Conservation (phyloP, 1,140 invertebrate genomes). For the Dreissena rostriformis region DNA sequence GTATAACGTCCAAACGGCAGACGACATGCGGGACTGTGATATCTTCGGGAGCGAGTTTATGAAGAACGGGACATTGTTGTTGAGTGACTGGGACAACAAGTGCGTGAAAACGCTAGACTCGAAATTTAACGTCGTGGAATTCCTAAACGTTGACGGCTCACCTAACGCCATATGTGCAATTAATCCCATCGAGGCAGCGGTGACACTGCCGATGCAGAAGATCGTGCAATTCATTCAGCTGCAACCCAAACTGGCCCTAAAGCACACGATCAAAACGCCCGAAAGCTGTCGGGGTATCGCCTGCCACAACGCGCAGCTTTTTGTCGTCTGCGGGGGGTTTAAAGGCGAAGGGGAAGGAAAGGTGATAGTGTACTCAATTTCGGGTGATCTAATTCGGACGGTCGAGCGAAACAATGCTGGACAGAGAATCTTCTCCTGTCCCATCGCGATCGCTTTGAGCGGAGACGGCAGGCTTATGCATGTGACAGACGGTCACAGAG, state of each 20-base stretch:
- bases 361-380: slow-evolving; percentile 23
- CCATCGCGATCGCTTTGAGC: slow-evolving; percentile 30
- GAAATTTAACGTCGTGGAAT: slow-evolving; percentile 12
- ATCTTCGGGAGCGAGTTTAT: slow-evolving; percentile 34
- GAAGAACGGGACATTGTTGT: slow-evolving; percentile 18
- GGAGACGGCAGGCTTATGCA: slow-evolving; percentile 18
- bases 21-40: slow-evolving; percentile 31
- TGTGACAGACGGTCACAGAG: slow-evolving; percentile 46
- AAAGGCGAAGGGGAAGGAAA: slow-evolving; percentile 28
- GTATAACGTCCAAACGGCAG: slow-evolving; percentile 19
- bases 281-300: slow-evolving; percentile 43
- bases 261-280: slow-evolving; percentile 12
- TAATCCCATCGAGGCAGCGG: slow-evolving; percentile 27
- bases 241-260: slow-evolving; percentile 3
- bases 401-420: slow-evolving; percentile 42
- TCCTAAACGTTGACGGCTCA: neutral
- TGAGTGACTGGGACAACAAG: slow-evolving; percentile 53
- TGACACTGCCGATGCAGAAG: slow-evolving; percentile 34
- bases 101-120: slow-evolving; percentile 40
- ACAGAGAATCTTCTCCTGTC: slow-evolving; percentile 43
- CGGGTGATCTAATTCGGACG: slow-evolving; percentile 36
- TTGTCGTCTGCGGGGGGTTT: slow-evolving; percentile 51
- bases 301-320: slow-evolving; percentile 27
- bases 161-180: slow-evolving; percentile 21
- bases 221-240: slow-evolving; percentile 29